Conservation (phyloP, 2,888 invertebrate species). For the Lasius platythorax region DNA sequence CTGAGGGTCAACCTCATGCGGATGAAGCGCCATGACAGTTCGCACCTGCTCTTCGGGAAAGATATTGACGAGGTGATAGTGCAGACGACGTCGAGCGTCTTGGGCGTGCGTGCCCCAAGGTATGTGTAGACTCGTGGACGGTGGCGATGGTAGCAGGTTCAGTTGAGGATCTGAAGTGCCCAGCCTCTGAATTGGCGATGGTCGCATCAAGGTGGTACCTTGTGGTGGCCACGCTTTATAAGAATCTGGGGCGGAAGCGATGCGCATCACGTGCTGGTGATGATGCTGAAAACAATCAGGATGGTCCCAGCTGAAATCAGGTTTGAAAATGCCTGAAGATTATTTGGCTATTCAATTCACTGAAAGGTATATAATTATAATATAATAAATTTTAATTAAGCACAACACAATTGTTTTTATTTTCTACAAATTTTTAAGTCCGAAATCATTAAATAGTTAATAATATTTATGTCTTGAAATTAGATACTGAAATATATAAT, state of each 20-base stretch:
- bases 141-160: slow-evolving; percentile 86
- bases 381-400: not conserved
- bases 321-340: slow-evolving; percentile 12
- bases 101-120: slow-evolving; percentile 82
- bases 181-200: slow-evolving; percentile 78
- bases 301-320: slow-evolving; percentile 80
- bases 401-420: not conserved
- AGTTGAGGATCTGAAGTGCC: slow-evolving; percentile 90
- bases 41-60: slow-evolving; percentile 97
- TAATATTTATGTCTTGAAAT: not conserved
- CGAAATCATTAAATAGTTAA: not conserved
- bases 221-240: slow-evolving; percentile 87
- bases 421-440: not conserved
- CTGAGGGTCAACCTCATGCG: slow-evolving; percentile 96
- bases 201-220: slow-evolving; percentile 79
- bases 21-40: slow-evolving; percentile 94
- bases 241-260: slow-evolving; percentile 91
- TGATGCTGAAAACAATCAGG: slow-evolving; percentile 72
- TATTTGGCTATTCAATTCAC: not conserved
- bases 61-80: slow-evolving; percentile 95
- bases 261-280: slow-evolving; percentile 90
- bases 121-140: slow-evolving; percentile 85
- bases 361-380: not conserved
- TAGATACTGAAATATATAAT: not conserved
- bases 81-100: slow-evolving; percentile 92